phyloP scores from a whole-genome alignment of 2,113 vertebrate genomes.

The Mesocricetus auratus region DNA sequence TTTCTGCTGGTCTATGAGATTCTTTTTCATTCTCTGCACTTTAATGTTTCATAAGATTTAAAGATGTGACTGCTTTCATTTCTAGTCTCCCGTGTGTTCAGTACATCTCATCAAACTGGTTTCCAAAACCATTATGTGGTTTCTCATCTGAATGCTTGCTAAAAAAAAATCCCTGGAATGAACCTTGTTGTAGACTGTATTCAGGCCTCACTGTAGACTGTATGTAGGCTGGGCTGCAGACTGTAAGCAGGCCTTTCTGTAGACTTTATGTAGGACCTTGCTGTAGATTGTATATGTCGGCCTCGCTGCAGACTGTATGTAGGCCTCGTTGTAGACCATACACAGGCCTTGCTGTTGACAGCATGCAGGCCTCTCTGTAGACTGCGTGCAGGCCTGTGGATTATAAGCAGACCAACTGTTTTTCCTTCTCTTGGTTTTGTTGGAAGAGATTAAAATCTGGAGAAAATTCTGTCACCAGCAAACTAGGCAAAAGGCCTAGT shows the following conservation, averaged over 20 bases:
- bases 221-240: background rate
- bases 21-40: background rate
- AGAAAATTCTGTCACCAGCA: slow-evolving; percentile 46
- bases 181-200: background rate
- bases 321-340: background rate
- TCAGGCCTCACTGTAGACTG: background rate
- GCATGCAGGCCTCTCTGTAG: fast-evolving
- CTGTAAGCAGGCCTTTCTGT: no score
- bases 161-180: background rate
- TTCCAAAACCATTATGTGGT: background rate
- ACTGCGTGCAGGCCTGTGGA: background rate
- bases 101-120: background rate
- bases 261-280: no score
- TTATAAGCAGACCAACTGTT: background rate
- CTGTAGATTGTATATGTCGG: background rate
- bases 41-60: slow-evolving; percentile 24
- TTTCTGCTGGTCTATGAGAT: background rate
- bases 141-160: background rate
- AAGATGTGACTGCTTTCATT: background rate
- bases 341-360: no score
- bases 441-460: slow-evolving; percentile 56
- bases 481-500: background rate
- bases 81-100: background rate
- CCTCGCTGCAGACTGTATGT: background rate
- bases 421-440: slow-evolving; percentile 35